Evolutionary conservation across 2,888 invertebrate species (phyloP).

Genomic region (Meteorus cinctellus): DNA sequence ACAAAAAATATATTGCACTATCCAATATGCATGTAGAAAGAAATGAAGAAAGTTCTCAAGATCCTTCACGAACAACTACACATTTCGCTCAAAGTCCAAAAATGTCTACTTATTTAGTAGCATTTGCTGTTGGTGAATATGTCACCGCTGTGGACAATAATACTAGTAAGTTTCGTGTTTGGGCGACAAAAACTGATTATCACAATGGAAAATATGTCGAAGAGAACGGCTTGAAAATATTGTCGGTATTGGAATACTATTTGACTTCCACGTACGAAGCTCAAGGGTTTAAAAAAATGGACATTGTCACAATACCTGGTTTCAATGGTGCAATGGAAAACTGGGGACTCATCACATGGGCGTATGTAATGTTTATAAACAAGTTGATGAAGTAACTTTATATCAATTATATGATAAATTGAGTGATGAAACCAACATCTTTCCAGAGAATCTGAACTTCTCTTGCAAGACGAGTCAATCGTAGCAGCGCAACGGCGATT

Average conservation of each 20-base stretch:
- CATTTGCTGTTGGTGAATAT: slow-evolving; percentile 77
- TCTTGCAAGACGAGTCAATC: no score
- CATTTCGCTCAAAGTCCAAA: slow-evolving; percentile 52
- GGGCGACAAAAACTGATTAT: not conserved
- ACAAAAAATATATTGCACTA: slow-evolving; percentile 69
- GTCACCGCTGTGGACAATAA: not conserved
- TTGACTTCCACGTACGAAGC: slow-evolving; percentile 59
- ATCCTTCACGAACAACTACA: slow-evolving; percentile 44
- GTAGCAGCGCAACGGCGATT: slow-evolving; percentile 21
- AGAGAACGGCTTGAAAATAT: not conserved
- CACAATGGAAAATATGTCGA: not conserved
- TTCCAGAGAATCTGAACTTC: no score
- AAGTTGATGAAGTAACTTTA: no score
- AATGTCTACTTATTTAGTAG: slow-evolving; percentile 77
- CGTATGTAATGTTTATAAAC: not conserved
- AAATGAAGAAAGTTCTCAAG: not conserved
- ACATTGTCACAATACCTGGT: not conserved
- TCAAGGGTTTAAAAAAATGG: not conserved
- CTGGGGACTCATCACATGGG: slow-evolving; percentile 89
- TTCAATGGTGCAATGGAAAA: slow-evolving; percentile 83
- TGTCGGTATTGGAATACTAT: not conserved
- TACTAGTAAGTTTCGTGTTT: slow-evolving; percentile 18
- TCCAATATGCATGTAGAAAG: slow-evolving; percentile 61
- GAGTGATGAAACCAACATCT: no score
- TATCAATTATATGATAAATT: no score